A percentile compares a stretch with the other conserved stretches of the same genome.
These are phyloP conservation scores for Loripinus fragilis DNA, from an alignment of 2,888 invertebrate genomes.

Conservation along the genomic window DNA sequence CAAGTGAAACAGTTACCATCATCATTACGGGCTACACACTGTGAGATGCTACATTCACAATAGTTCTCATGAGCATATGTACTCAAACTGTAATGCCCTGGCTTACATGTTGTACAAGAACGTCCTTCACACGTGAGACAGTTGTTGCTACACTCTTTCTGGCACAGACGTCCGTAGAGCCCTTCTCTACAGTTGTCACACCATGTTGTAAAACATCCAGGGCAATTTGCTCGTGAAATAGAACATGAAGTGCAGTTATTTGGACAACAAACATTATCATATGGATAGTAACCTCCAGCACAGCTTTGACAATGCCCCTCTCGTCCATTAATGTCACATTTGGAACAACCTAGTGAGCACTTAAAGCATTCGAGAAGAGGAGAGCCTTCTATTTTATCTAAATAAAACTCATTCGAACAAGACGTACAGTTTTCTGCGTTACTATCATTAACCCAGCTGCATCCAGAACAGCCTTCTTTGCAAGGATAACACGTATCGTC, in stretches of 20 bases:
- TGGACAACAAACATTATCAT: neutral
- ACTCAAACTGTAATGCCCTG: neutral
- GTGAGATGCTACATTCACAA: conserved; percentile 10
- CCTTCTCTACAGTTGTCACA: neutral
- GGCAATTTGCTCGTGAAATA: neutral
- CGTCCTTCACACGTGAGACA: neutral
- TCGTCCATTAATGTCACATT: neutral
- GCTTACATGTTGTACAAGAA: neutral
- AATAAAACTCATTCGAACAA: neutral
- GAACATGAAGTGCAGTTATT: conserved; percentile 6
- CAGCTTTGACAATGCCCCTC: neutral
- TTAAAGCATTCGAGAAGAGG: neutral
- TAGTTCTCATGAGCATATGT: neutral
- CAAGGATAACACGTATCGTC: neutral
- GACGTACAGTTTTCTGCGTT: neutral
- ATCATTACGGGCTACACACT: neutral
- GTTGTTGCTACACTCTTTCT: neutral
- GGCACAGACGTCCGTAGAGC: neutral
- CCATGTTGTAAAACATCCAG: no score
- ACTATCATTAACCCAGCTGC: conserved; percentile 1
- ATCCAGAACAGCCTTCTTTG: neutral
- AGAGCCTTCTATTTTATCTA: neutral
- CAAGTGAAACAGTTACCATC: no score
- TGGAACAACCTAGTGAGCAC: conserved; percentile 1
- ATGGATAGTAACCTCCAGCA: neutral